Evolutionary conservation across 2,888 invertebrate genomes (phyloP), one percentile per base, ranked within the genome.

Genomic region (Arenicola marina): DNA sequence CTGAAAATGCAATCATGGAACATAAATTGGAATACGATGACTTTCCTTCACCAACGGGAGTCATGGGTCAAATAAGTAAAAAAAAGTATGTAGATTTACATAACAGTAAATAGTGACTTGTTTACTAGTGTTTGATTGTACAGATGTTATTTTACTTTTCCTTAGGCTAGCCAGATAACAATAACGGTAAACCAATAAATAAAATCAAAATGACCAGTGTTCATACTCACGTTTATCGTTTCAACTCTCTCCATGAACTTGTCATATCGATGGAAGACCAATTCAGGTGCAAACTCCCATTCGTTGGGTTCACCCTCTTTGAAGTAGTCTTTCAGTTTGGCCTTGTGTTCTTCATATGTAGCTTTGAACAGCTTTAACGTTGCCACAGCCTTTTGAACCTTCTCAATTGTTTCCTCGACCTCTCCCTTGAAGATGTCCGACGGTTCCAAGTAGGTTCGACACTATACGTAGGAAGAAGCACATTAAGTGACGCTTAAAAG

Each of bases 401-500:
- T 88, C 81, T 90, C 91, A 80, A 92, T 89, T 0, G 93, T 92
- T 86, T 96, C 96, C 78, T 95, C 95, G 46, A 95, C 91, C 75
- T 96, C 96, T 72, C 93, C 93, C 81, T 95, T 95, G 80, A 97
- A 96, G 64, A 96, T 88, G 0, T 95, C 92, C 2, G 91, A 89
- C 0, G 95, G 93, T 78, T 95, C 95, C 72, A 96, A 86, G 83
- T 91, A 96, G 75, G 89, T 89, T 77, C 92, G 90, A 0, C 93
- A 93, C 92, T 93, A 76, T 61, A 86, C 87, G 67, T 59, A 65
- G 46, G 38, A 65, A 46, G 1, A 56, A 26, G n/a, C n/a, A n/a
- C n/a, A n/a, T n/a, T n/a, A n/a, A n/a, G n/a, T n/a, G n/a, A n/a
- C n/a, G n/a, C n/a, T n/a, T n/a, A n/a, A n/a, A n/a, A n/a, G n/a